phyloP scores from a whole-genome alignment of 2,888 invertebrate species.

The Hoplodrina ambigua region DNA sequence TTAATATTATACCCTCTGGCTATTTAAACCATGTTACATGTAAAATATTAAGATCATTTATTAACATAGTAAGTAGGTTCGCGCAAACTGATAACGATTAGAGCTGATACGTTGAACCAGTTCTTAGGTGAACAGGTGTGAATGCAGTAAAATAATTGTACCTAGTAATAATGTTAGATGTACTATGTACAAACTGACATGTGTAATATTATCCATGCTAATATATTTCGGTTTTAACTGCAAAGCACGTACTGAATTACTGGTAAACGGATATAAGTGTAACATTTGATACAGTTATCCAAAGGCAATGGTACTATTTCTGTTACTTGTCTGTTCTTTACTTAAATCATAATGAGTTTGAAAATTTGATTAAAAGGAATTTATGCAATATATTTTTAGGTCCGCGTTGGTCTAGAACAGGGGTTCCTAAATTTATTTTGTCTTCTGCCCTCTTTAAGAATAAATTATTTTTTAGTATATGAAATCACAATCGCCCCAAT shows the following conservation, averaged over 20 bases:
- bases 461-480: too few species aligned
- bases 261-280: slow-evolving; percentile 18
- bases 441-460: too few species aligned
- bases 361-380: too few species aligned
- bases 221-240: slow-evolving; percentile 22
- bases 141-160: slow-evolving; percentile 41
- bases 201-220: slow-evolving; percentile 20
- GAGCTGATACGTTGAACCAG: slow-evolving; percentile 38
- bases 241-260: slow-evolving; percentile 33
- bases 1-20: slow-evolving; percentile 24
- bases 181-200: slow-evolving; percentile 17
- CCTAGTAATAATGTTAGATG: slow-evolving; percentile 3
- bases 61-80: slow-evolving; percentile 37
- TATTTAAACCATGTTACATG: slow-evolving; percentile 17
- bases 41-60: slow-evolving; percentile 42
- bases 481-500: too few species aligned
- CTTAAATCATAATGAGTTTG: too few species aligned
- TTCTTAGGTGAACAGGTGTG: slow-evolving; percentile 44
- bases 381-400: too few species aligned
- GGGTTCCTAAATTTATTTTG: too few species aligned
- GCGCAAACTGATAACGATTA: slow-evolving; percentile 30
- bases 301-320: too few species aligned
- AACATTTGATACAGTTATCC: slow-evolving; percentile 26
- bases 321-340: not conserved
- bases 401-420: too few species aligned